These are phyloP conservation scores for Phylloscopus collybita DNA, from an alignment of 2,797 vertebrate genomes.

Conservation along the genomic window DNA sequence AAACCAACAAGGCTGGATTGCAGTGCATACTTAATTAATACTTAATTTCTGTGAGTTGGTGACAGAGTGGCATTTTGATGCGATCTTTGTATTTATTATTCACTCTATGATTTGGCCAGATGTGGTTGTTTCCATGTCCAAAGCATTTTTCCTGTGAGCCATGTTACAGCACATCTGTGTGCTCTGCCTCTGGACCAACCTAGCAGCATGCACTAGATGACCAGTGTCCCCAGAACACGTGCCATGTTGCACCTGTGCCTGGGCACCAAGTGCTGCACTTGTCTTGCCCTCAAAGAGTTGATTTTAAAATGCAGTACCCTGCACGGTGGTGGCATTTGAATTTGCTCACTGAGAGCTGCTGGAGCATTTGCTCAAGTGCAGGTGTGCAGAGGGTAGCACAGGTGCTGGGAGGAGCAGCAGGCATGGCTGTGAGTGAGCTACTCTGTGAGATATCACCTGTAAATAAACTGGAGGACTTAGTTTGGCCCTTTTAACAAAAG, in stretches of 20 bases:
- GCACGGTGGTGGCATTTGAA: neutral
- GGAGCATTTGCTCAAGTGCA: neutral
- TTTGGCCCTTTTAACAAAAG: neutral
- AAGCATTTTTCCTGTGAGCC: neutral
- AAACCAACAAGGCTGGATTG: neutral
- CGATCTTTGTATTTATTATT: neutral
- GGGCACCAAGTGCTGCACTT: neutral
- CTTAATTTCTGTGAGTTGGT: neutral
- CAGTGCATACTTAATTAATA: neutral
- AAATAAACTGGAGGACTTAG: neutral
- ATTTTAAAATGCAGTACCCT: neutral
- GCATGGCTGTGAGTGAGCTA: neutral
- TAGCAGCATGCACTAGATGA: accelerated
- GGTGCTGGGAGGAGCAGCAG: neutral
- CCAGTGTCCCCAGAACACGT: accelerated
- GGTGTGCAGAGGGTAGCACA: accelerated
- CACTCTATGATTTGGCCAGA: neutral
- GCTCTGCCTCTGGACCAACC: neutral
- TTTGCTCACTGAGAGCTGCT: neutral
- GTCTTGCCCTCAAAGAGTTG: neutral
- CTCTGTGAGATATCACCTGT: neutral
- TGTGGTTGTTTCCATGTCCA: neutral
- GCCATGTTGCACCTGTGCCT: neutral
- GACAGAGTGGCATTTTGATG: neutral
- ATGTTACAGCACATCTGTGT: accelerated